These are phyloP conservation scores for Molossus alvarezi DNA, from an alignment of 2,797 vertebrate species.

Conservation along the genomic window DNA sequence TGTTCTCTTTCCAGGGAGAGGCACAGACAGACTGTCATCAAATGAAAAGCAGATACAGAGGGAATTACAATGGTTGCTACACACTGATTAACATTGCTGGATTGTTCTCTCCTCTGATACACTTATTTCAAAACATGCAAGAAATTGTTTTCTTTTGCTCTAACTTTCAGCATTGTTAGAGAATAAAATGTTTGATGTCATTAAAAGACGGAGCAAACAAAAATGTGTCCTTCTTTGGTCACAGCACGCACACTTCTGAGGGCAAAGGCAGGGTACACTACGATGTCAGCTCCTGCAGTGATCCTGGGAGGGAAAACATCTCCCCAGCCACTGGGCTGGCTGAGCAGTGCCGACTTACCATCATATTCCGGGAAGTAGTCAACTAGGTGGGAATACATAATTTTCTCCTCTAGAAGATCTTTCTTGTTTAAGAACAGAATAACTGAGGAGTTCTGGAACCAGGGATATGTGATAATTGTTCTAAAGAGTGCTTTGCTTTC, in stretches of 20 bases:
- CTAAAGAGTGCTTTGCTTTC: slow-evolving; percentile 95
- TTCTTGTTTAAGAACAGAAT: slow-evolving; percentile 96
- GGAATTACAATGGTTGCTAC: neutral
- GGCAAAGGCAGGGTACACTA: fast-evolving
- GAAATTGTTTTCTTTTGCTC: neutral
- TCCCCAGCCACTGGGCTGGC: neutral
- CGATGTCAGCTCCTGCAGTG: fast-evolving
- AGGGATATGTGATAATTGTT: slow-evolving; percentile 95
- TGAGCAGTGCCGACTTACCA: slow-evolving; percentile 88
- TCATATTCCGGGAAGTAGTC: slow-evolving; percentile 95
- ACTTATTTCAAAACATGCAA: slow-evolving; percentile 6
- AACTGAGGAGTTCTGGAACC: slow-evolving; percentile 95
- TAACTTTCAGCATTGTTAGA: neutral
- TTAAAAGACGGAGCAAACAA: neutral
- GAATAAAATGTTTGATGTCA: neutral
- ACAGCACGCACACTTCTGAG: neutral
- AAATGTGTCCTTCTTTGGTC: neutral
- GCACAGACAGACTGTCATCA: neutral
- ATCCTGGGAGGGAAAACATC: neutral
- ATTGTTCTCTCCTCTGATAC: neutral
- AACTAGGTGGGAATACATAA: slow-evolving; percentile 95
- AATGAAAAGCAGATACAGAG: neutral
- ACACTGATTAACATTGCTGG: neutral
- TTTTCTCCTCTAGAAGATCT: slow-evolving; percentile 95
- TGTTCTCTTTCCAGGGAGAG: neutral